Conservation (phyloP, 2,797 vertebrate genomes). For the Bucorvus abyssinicus region DNA sequence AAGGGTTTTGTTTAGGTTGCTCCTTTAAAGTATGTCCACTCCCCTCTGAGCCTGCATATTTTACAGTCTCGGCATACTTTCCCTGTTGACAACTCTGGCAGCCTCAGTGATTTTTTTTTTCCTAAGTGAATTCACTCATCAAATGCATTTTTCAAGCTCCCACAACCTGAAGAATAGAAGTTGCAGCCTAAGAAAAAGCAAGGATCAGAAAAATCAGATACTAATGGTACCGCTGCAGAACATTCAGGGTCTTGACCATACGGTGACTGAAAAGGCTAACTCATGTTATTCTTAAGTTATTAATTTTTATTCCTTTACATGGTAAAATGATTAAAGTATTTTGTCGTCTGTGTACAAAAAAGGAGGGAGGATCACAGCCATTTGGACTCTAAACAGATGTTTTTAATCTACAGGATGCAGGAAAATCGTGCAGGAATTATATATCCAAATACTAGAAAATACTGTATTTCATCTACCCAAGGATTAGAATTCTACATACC, state of each 20-base stretch:
- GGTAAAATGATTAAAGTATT: neutral
- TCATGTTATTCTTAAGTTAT: neutral
- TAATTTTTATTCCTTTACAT: neutral
- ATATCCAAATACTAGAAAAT: neutral
- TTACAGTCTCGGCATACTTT: conserved; percentile 55
- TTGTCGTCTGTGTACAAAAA: neutral
- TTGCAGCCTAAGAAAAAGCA: neutral
- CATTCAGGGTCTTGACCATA: neutral
- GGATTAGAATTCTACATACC: neutral
- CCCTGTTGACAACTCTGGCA: conserved; percentile 26
- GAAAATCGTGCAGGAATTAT: neutral
- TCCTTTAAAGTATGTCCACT: conserved; percentile 38
- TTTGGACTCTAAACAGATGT: neutral
- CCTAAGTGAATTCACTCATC: neutral
- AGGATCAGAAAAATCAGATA: neutral
- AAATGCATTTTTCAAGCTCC: conserved; percentile 32
- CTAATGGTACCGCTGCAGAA: neutral
- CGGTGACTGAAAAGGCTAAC: neutral
- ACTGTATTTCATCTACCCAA: neutral
- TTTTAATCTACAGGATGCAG: neutral
- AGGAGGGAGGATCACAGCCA: neutral
- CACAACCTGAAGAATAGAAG: neutral
- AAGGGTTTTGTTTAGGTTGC: neutral
- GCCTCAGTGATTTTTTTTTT: neutral
- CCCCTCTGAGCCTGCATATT: conserved; percentile 37